phyloP scores from a whole-genome alignment of 2,888 invertebrate genomes.

The Ornithoptera alexandrae region DNA sequence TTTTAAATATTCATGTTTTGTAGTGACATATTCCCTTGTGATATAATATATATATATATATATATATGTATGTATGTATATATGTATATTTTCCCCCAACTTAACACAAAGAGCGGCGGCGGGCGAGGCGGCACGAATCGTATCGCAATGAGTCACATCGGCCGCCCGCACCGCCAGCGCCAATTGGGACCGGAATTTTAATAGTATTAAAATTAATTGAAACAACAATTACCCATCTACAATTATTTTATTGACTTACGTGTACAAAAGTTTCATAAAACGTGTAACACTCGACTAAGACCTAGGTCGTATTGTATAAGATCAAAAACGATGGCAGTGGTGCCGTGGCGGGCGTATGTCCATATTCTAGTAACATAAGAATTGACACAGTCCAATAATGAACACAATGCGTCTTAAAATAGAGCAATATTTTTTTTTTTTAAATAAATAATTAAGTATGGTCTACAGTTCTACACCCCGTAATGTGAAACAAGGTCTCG shows the following conservation, averaged over 20 bases:
- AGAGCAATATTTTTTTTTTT: conserved; percentile 56
- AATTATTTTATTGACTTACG: conserved; percentile 71
- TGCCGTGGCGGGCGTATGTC: conserved; percentile 78
- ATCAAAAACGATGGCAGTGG: conserved; percentile 62
- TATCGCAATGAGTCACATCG: conserved; percentile 52
- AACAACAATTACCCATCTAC: conserved; percentile 68
- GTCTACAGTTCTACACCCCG: conserved; percentile 52
- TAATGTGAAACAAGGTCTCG: conserved; percentile 72
- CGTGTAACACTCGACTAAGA: conserved; percentile 53
- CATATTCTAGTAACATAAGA: conserved; percentile 83
- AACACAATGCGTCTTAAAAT: conserved; percentile 67
- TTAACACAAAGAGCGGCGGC: conserved; percentile 16
- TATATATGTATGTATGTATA: conserved; percentile 4
- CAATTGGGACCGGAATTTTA: conserved; percentile 71
- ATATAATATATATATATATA: neutral
- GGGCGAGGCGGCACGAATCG: conserved; percentile 35
- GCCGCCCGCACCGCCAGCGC: conserved; percentile 45
- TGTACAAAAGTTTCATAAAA: conserved; percentile 70
- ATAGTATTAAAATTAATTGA: conserved; percentile 76
- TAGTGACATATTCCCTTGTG: conserved; percentile 33
- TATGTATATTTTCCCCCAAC: conserved; percentile 1
- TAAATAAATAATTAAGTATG: too few species aligned
- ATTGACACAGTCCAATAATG: conserved; percentile 83
- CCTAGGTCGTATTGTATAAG: conserved; percentile 41
- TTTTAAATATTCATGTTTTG: conserved; percentile 65